These are phyloP conservation scores for Periophthalmus modestus DNA, from an alignment of 2,113 vertebrate species.

Conservation along the genomic window DNA sequence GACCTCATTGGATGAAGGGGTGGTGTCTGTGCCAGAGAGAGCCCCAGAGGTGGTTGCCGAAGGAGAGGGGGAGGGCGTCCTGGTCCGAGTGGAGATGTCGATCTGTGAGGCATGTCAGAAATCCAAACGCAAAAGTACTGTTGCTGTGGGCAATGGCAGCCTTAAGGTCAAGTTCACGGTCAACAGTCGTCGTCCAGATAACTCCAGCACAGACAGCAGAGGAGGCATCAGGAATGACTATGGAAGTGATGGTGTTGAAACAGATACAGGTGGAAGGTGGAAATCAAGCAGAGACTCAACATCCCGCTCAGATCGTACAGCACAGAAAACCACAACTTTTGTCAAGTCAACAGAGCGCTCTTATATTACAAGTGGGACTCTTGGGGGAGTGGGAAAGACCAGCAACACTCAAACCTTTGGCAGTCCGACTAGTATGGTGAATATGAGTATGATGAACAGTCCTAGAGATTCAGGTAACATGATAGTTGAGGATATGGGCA, in stretches of 20 bases:
- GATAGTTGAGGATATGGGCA: constrained; percentile 61
- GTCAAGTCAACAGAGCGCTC: constrained; percentile 74
- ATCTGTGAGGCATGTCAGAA: constrained; percentile 90
- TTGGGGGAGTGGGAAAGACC: constrained; percentile 60
- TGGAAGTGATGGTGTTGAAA: constrained; percentile 53
- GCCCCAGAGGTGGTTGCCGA: constrained; percentile 79
- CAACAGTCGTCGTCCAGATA: constrained; percentile 63
- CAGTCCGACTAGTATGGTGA: constrained; percentile 51
- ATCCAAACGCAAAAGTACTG: constrained; percentile 87
- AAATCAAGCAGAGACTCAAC: constrained; percentile 56
- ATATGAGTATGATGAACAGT: constrained; percentile 51
- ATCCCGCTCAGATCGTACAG: constrained; percentile 73
- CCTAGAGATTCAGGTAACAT: constrained; percentile 57
- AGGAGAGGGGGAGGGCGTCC: constrained; percentile 83
- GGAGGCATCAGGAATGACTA: constrained; percentile 49
- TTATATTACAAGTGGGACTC: constrained; percentile 68
- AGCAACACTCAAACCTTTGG: constrained; percentile 38
- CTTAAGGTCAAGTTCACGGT: constrained; percentile 85
- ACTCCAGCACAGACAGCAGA: constrained; percentile 51
- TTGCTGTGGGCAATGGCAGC: constrained; percentile 83
- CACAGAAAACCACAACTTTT: constrained; percentile 75
- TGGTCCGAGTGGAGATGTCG: constrained; percentile 87
- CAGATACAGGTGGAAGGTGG: constrained; percentile 61
- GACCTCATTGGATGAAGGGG: constrained; percentile 85
- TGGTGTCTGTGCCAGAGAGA: constrained; percentile 83